Percentiles rank a stretch among this genome's conserved stretches.
phyloP scores from a whole-genome alignment of 1,140 invertebrate species.

The Drosophila arizonae region DNA sequence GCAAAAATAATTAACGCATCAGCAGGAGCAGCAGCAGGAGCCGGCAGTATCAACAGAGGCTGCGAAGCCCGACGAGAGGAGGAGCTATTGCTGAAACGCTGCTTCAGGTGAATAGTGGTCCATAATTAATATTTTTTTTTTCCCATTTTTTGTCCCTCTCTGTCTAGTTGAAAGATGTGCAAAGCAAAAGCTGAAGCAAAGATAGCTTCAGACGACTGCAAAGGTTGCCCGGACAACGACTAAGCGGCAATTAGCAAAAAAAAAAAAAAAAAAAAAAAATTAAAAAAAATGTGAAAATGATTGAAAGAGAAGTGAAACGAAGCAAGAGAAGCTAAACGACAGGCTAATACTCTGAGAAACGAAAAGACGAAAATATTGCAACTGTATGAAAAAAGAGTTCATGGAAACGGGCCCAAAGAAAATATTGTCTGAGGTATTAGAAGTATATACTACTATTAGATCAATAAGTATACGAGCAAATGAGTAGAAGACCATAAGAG shows the following conservation, averaged over 20 bases:
- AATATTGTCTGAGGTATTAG: not conserved
- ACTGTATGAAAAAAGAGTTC: not conserved
- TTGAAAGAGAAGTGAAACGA: not conserved
- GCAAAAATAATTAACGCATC: constrained; percentile 5
- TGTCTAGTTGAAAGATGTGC: constrained; percentile 1
- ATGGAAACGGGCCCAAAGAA: not conserved
- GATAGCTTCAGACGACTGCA: constrained; percentile 6
- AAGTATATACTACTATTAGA: no score
- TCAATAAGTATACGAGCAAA: no score
- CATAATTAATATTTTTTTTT: constrained; percentile 73
- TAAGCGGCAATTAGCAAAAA: constrained; percentile 37
- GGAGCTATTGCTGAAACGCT: constrained; percentile 19
- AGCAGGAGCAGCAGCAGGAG: not conserved
- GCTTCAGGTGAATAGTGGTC: constrained; percentile 48
- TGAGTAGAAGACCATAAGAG: no score
- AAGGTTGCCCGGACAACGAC: constrained; percentile 60
- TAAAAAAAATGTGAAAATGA: not conserved
- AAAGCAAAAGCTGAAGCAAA: constrained; percentile 18
- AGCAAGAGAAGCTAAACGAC: not conserved
- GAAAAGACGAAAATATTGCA: not conserved
- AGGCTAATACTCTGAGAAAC: not conserved
- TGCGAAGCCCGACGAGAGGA: not conserved
- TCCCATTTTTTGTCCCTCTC: constrained; percentile 9
- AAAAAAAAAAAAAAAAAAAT: constrained; percentile 37
- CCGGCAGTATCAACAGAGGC: not conserved